Percentiles rank a stretch among this genome's conserved stretches.
Evolutionary conservation across 92 coral and sea anemone species (phyloP).

Genomic region (Chrysogorgia sp.): DNA sequence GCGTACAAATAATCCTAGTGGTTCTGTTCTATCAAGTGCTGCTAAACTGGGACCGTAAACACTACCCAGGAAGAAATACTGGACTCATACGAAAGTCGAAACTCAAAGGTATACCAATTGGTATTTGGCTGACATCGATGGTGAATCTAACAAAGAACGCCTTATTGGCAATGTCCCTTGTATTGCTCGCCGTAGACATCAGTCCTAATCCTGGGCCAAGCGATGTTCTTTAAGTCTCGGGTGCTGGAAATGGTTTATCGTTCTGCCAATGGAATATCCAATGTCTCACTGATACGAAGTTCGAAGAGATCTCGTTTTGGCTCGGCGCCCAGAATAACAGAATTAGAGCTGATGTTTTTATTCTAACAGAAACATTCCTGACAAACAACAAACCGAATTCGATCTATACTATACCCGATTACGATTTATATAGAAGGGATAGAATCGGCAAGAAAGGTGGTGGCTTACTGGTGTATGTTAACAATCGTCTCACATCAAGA

Average conservation of each 20-base stretch:
- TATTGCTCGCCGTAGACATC: conserved; percentile 2
- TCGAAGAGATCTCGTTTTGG: conserved; percentile 9
- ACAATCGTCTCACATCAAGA: background rate
- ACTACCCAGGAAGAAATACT: conserved; percentile 2
- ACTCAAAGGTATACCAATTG: background rate
- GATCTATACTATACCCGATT: conserved; percentile 1
- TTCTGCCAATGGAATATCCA: too few species aligned
- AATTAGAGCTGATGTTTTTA: conserved; percentile 10
- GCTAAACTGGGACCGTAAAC: conserved; percentile 10
- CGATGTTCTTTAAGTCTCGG: conserved; percentile 10
- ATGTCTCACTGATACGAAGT: too few species aligned
- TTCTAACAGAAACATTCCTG: conserved; percentile 1
- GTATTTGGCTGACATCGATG: background rate
- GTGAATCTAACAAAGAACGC: background rate
- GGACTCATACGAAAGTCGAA: too few species aligned
- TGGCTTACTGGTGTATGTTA: conserved; percentile 10
- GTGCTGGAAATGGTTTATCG: conserved; percentile 17
- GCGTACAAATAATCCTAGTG: too few species aligned
- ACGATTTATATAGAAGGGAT: conserved; percentile 18
- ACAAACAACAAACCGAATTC: conserved; percentile 13
- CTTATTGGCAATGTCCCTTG: too few species aligned
- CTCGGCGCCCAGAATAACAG: conserved; percentile 11
- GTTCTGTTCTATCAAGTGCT: conserved; percentile 3
- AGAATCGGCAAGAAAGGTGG: conserved; percentile 18
- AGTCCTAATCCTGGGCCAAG: conserved; percentile 10